phyloP scores from a whole-genome alignment of 2,797 vertebrate species.

The Sebastes iracundus region DNA sequence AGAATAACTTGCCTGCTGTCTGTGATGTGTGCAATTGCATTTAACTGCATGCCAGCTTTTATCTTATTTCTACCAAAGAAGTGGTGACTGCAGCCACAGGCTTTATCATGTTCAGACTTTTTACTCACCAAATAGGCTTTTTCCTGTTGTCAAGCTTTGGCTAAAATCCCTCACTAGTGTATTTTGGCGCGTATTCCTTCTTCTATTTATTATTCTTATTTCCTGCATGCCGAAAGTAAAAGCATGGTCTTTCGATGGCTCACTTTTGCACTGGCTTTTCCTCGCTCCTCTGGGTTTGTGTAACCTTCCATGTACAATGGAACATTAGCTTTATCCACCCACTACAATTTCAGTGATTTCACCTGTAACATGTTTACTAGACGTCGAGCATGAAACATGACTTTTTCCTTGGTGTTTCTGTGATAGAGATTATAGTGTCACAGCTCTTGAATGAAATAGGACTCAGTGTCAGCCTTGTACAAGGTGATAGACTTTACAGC shows the following conservation, averaged over 20 bases:
- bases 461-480: constrained; percentile 73
- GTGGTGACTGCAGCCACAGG: constrained; percentile 62
- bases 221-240: neutral
- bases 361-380: constrained; percentile 44
- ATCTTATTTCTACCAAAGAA: constrained; percentile 61
- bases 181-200: neutral
- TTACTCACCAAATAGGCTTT: constrained; percentile 37
- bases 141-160: constrained; percentile 35
- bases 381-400: constrained; percentile 6
- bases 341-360: constrained; percentile 34
- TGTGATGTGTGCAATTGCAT: constrained; percentile 77
- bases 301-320: constrained; percentile 17
- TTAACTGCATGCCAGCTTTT: constrained; percentile 69
- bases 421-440: constrained; percentile 57
- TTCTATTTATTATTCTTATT: neutral
- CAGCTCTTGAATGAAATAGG: constrained; percentile 60
- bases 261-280: neutral
- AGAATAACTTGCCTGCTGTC: constrained; percentile 44
- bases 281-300: constrained; percentile 7
- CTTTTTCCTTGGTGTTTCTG: constrained; percentile 44
- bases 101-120: constrained; percentile 53
- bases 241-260: neutral
- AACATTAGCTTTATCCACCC: constrained; percentile 24
- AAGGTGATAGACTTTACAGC: constrained; percentile 80
- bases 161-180: constrained; percentile 23